Evolutionary conservation across 64 coral and sea anemone genomes (phyloP), one percentile per base, ranked within the genome.

Genomic region (Actinia tenebrosa): DNA sequence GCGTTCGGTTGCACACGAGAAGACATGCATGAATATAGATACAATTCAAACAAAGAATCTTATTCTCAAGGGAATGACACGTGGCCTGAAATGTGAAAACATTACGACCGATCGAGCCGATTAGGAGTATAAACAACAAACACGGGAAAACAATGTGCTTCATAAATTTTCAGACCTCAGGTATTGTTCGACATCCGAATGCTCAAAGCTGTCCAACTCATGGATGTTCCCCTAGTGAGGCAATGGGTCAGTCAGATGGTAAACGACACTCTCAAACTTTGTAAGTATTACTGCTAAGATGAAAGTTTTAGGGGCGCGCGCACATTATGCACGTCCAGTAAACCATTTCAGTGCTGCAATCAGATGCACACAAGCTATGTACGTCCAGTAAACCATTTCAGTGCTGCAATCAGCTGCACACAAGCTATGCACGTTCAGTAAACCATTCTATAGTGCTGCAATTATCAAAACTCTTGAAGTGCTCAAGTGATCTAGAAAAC

Each of bases 141-240:
- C 30, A 37, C 30, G 30, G 30, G 1, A 37, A 37, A 37, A 37
- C 30, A 37, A 37, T 37, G 30, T 37, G 30, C 30, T 37, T 37
- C 30, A 37, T 37, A 37, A 37, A 37, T 20, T 71, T 93, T 45
- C 17, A 94, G 92, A 55, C 92, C 92, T 5, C 46, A 94, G 0
- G 92, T 94, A 30, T 66, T 78, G 6, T 94, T 94, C 82, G 84
- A 94, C 30, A 94, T 94, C 64, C 77, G 92, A 83, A 46, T 94
- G 15, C 78, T 94, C 14, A 94, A 90, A 44, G 88, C 88, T 1
- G 92, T 94, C 5, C 92, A 94, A 68, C 84, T 94, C 0, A 94
- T 94, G 92, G 92, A 94, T 43, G 84, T 94, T 52, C 92, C 92
- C 16, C 84, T 94, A 16, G 56, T 94, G 1, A 86, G 88, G 55